A percentile compares a stretch with the other conserved stretches of the same genome.
These are phyloP conservation scores for Bemisia tabaci DNA, from an alignment of 1,140 invertebrate genomes.

Conservation along the genomic window DNA sequence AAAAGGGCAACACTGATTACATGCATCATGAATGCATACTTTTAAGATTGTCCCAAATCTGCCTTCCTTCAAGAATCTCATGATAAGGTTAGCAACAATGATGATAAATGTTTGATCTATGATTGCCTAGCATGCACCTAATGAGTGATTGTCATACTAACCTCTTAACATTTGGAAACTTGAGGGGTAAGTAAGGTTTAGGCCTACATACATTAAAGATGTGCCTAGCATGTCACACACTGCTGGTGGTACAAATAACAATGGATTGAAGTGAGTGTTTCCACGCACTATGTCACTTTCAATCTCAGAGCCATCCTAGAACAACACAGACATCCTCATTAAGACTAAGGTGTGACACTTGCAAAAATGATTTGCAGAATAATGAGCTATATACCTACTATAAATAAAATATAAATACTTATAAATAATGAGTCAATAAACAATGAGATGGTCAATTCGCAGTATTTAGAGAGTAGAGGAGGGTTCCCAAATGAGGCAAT, in stretches of 20 bases:
- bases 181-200: slow-evolving; percentile 83
- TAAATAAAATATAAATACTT: slow-evolving; percentile 5
- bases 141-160: too few species aligned
- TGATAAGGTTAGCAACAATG: too few species aligned
- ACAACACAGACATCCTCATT: too few species aligned
- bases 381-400: not conserved
- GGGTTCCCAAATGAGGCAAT: too few species aligned
- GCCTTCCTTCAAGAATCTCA: too few species aligned
- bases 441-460: not conserved
- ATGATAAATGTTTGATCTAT: too few species aligned
- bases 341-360: too few species aligned
- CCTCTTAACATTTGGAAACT: slow-evolving; percentile 96
- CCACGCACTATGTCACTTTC: slow-evolving; percentile 44
- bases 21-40: too few species aligned
- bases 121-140: too few species aligned
- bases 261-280: slow-evolving; percentile 56
- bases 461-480: too few species aligned
- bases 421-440: slow-evolving; percentile 10
- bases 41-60: too few species aligned
- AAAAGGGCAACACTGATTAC: too few species aligned
- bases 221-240: slow-evolving; percentile 73
- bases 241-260: slow-evolving; percentile 71
- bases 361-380: not conserved
- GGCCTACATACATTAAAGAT: slow-evolving; percentile 77
- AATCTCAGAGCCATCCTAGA: slow-evolving; percentile 39